Percentiles rank a stretch among this genome's conserved stretches.
phyloP scores from a whole-genome alignment of 2,113 vertebrate genomes.

The Heterochromis multidens region DNA sequence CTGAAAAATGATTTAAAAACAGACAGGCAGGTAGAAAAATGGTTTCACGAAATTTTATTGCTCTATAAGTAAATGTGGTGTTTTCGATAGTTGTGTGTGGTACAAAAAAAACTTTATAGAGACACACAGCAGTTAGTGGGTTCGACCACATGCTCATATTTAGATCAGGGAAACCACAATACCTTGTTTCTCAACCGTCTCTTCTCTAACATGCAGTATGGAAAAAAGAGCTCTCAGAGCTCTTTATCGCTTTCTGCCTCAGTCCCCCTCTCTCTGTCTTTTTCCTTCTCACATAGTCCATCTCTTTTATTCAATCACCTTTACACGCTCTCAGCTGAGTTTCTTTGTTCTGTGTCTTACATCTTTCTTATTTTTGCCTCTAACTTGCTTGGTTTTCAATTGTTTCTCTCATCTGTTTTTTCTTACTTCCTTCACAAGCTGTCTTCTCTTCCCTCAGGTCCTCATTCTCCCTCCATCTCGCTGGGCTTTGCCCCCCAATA shows the following conservation, averaged over 20 bases:
- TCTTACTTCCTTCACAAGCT: conserved; percentile 19
- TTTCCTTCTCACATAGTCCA: conserved; percentile 24
- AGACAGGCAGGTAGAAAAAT: not conserved
- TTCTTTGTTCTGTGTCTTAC: conserved; percentile 1
- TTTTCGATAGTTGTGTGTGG: conserved; percentile 11
- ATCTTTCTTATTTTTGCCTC: conserved; percentile 20
- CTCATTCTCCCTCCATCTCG: conserved; percentile 20
- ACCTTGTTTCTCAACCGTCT: conserved; percentile 68
- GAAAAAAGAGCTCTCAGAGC: conserved; percentile 30
- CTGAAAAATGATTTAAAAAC: not conserved
- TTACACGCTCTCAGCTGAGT: conserved; percentile 19
- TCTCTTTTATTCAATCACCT: conserved; percentile 40
- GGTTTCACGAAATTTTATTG: not conserved
- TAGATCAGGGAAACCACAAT: conserved; percentile 70
- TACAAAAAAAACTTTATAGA: not conserved
- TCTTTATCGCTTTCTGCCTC: conserved; percentile 1
- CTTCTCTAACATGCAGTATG: conserved; percentile 46
- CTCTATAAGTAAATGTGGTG: not conserved
- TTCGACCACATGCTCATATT: conserved; percentile 64
- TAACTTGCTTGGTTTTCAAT: not conserved
- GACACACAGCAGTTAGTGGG: conserved; percentile 55
- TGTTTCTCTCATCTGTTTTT: conserved; percentile 18
- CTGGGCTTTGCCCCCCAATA: conserved; percentile 11
- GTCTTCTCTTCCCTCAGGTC: conserved; percentile 18
- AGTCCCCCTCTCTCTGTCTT: conserved; percentile 4